Base-by-base conservation (phyloP, 2,113 vertebrate genomes). In the Psophia crepitans region DNA sequence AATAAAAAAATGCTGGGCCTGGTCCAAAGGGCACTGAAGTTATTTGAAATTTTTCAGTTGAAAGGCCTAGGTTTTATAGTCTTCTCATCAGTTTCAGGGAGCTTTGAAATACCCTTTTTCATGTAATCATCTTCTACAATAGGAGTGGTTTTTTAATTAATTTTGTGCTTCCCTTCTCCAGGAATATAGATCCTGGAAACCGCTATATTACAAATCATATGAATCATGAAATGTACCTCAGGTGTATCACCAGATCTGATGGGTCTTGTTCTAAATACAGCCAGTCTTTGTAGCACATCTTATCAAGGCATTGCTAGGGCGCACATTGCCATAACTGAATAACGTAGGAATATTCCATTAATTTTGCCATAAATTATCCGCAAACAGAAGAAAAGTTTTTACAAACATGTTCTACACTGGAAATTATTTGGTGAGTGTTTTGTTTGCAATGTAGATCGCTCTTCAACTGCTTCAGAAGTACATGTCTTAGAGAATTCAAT, bases 381-480 rank as follows among this genome's bases (percentile, higher is more conserved):
- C 68, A 96, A 93, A 94, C 70, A 93, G 74, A 95, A 63, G 49
- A 30, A 64, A 89, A 87, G 22, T 87, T 95, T 86, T 61, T 71
- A 71, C 68, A 94, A 95, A 78, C 37, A 69, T 8, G 24, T 64
- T 89, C 68, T 56, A 33, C 11, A 37, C 22, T 64, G 48, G 35
- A 89, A 93, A 56, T 90, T 37, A 87, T 84, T 94, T 75, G 51
- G 84, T 64, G 64, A 84, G 43, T 23, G 54, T 63, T 90, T 84
- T 87, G 48, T 68, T 51, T 81, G 79, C 58, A 83, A 22, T 61
- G 80, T 2, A 90, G 82, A 86, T 89, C 57, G 12, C 66, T 79
- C 61, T 84, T 87, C 53, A 93, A 56, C 48, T 64, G 68, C 68
- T 94, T 74, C 70, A 39, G 30, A 81, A 93, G 71, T 54, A 54